phyloP scores from a whole-genome alignment of 2,888 invertebrate species.

The Cerastoderma edule region DNA sequence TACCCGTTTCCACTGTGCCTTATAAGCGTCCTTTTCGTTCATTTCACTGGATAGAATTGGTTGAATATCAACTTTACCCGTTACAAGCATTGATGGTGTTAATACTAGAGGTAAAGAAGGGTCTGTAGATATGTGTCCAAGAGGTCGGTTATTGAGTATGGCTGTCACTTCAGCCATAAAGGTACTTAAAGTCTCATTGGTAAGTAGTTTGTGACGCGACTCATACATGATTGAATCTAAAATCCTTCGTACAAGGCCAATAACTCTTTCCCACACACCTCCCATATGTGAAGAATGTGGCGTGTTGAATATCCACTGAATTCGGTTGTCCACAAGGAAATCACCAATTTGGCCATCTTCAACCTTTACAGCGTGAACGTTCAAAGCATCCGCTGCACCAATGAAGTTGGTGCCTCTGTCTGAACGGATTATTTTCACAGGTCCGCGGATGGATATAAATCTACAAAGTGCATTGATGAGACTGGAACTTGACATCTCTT shows the following conservation, averaged over 20 bases:
- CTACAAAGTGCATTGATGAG: constrained; percentile 36
- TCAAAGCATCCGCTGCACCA: constrained; percentile 29
- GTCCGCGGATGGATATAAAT: constrained; percentile 23
- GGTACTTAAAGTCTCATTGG: constrained; percentile 42
- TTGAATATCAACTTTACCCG: constrained; percentile 22
- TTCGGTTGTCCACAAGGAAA: constrained; percentile 17
- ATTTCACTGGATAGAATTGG: not conserved
- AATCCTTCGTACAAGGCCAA: constrained; percentile 24
- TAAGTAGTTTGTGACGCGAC: constrained; percentile 13
- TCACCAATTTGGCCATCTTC: constrained; percentile 23
- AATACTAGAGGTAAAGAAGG: constrained; percentile 23
- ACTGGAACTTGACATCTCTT: constrained; percentile 35
- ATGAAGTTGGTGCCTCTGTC: constrained; percentile 51
- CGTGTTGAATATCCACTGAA: constrained; percentile 51
- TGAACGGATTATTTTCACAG: constrained; percentile 33
- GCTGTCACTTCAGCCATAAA: constrained; percentile 50
- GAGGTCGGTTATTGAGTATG: constrained; percentile 41
- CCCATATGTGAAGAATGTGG: constrained; percentile 50
- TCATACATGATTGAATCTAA: constrained; percentile 27
- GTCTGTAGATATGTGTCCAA: constrained; percentile 28
- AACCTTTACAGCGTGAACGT: constrained; percentile 10
- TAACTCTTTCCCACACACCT: constrained; percentile 44
- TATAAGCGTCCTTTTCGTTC: constrained; percentile 39
- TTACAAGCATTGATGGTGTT: constrained; percentile 33
- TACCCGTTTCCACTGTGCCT: constrained; percentile 48